Conservation (phyloP, 2,888 invertebrate genomes). For the Argyresthia albistria region DNA sequence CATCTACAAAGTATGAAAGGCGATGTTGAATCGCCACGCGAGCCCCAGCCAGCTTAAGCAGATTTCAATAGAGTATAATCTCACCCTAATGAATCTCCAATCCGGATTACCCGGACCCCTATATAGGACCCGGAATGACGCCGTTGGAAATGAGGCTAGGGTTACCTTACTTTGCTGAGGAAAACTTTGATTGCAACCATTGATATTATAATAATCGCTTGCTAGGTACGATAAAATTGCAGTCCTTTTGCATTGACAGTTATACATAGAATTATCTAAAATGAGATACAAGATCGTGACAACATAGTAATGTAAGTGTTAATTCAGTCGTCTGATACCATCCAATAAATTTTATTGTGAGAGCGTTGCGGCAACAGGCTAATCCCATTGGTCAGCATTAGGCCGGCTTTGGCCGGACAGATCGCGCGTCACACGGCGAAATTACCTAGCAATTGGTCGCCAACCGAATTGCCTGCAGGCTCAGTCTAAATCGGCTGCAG, state of each 20-base stretch:
- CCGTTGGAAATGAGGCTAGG: slow-evolving; percentile 44
- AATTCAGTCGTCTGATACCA: slow-evolving; percentile 43
- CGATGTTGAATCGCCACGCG: slow-evolving; percentile 13
- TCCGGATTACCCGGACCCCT: slow-evolving; percentile 64
- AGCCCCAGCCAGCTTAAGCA: slow-evolving; percentile 47
- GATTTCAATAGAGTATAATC: slow-evolving; percentile 73
- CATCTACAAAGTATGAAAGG: background rate
- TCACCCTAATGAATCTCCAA: slow-evolving; percentile 72
- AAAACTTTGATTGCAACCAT: slow-evolving; percentile 47
- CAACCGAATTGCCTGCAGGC: slow-evolving; percentile 60
- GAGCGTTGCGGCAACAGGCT: slow-evolving; percentile 58
- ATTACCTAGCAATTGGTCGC: slow-evolving; percentile 71
- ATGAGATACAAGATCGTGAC: too few species aligned
- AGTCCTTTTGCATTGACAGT: too few species aligned
- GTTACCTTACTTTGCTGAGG: slow-evolving; percentile 32
- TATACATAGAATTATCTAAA: too few species aligned
- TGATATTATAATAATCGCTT: too few species aligned
- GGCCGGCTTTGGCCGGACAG: slow-evolving; percentile 67
- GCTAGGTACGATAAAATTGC: too few species aligned
- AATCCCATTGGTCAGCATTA: slow-evolving; percentile 68
- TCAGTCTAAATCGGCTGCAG: slow-evolving; percentile 72
- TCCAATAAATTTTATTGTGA: slow-evolving; percentile 67
- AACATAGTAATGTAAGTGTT: slow-evolving; percentile 16
- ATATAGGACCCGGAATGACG: slow-evolving; percentile 44
- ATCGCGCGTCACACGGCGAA: slow-evolving; percentile 62